These are phyloP conservation scores for Adelphocoris suturalis DNA, from an alignment of 2,888 invertebrate species.

Conservation along the genomic window DNA sequence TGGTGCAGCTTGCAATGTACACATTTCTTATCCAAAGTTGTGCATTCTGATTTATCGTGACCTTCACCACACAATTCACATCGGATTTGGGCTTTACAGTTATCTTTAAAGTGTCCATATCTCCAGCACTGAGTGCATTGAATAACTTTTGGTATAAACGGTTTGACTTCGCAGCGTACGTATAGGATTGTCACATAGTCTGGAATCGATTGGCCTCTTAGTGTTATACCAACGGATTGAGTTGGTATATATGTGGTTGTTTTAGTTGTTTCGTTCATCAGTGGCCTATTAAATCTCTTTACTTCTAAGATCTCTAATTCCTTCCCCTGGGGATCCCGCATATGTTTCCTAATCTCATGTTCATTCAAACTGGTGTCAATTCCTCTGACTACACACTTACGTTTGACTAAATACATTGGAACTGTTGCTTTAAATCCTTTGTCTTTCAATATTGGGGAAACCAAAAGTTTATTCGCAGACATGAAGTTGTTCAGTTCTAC, in stretches of 20 bases:
- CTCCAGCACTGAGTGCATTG: constrained; percentile 2
- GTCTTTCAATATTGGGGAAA: neutral
- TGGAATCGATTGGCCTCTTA: neutral
- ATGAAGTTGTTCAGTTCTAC: neutral
- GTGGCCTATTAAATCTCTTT: neutral
- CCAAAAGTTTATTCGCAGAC: neutral
- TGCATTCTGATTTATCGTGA: neutral
- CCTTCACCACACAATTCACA: neutral
- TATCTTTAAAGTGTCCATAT: constrained; percentile 1
- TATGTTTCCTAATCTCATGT: neutral
- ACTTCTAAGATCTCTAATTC: neutral
- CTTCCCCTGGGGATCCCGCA: neutral
- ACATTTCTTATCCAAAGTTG: neutral
- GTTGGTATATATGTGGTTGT: neutral
- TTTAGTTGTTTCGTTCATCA: neutral
- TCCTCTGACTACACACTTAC: neutral
- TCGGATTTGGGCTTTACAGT: neutral
- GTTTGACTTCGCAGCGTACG: neutral
- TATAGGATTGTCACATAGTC: neutral
- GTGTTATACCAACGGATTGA: neutral
- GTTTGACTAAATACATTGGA: neutral
- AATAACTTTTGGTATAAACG: neutral
- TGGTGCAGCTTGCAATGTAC: neutral
- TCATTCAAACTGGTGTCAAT: constrained; percentile 2
- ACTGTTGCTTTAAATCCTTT: neutral